Evolutionary conservation across 2,113 vertebrate genomes (phyloP), one percentile per base, ranked within the genome.

Genomic region (Hoplias malabaricus): DNA sequence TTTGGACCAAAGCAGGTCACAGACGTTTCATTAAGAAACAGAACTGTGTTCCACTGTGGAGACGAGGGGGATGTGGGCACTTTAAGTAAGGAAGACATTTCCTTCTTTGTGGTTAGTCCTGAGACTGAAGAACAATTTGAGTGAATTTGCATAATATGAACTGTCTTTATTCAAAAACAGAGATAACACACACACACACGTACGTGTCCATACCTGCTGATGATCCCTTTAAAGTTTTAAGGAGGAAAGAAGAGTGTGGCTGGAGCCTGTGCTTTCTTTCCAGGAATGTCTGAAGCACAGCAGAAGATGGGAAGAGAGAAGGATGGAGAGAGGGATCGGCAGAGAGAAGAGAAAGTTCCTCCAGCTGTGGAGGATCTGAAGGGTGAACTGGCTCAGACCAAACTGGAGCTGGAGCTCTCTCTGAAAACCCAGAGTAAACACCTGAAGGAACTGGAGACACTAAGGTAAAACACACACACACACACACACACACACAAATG

Each of bases 381-480:
- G 86, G 91, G 82, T 9, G 96, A 97, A 85, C 91, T 98, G 46
- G 93, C 93, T 27, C 97, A 95, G 85, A 93, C 94, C n/a, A 95
- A 92, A 81, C 77, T 98, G 67, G 95, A 98, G 82, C 92, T 98
- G 21, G 95, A 97, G 86, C 94, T 93, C 4, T 94, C 94, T 0
- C 91, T 97, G 11, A 95, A 93, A 82, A 89, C 94, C 43, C 95
- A 98, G 69, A 95, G 97, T 84, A 96, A 95, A 88, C 95, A 95
- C 87, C 91, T 97, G 71, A 96, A 91, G 85, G 96, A 98, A 48
- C 83, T 98, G 16, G 95, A 98, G 87, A 87, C 94, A 0, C 94
- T 96, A 89, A 95, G 96, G 98, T 98, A 66, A 80, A 77, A 80
- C 23, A 57, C 29, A 27, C 46, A 29, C 9, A 21, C 50, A 13